phyloP scores from a whole-genome alignment of 2,113 vertebrate species.

The Caretta caretta region DNA sequence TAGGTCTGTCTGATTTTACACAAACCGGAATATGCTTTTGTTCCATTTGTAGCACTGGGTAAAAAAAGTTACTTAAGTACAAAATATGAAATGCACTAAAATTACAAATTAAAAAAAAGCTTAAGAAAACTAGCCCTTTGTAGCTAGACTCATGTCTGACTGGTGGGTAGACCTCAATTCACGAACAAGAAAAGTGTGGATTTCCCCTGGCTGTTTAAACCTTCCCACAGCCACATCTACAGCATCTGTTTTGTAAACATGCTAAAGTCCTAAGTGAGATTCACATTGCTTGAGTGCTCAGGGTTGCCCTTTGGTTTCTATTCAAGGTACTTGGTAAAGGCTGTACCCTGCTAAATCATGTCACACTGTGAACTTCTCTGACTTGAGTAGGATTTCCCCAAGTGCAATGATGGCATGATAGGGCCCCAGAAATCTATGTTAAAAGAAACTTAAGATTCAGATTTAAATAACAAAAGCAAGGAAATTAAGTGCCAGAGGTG shows the following conservation, averaged over 20 bases:
- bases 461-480: background rate
- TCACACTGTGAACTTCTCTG: background rate
- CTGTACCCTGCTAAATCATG: background rate
- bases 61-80: background rate
- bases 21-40: background rate
- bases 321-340: constrained; percentile 18
- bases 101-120: background rate
- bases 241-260: constrained; percentile 49
- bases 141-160: rapidly evolving
- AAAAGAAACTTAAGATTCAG: background rate
- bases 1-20: background rate
- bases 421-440: background rate
- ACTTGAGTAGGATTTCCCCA: background rate
- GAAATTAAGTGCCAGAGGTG: background rate
- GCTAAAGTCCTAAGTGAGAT: background rate
- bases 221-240: background rate
- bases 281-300: background rate
- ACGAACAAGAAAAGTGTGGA: background rate
- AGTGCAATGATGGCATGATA: background rate
- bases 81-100: background rate
- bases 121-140: background rate
- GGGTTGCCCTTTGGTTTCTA: background rate
- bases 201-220: constrained; percentile 15
- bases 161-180: background rate
- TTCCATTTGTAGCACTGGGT: background rate